Base-by-base conservation (phyloP, 2,797 vertebrate species). In the Euthynnus affinis region DNA sequence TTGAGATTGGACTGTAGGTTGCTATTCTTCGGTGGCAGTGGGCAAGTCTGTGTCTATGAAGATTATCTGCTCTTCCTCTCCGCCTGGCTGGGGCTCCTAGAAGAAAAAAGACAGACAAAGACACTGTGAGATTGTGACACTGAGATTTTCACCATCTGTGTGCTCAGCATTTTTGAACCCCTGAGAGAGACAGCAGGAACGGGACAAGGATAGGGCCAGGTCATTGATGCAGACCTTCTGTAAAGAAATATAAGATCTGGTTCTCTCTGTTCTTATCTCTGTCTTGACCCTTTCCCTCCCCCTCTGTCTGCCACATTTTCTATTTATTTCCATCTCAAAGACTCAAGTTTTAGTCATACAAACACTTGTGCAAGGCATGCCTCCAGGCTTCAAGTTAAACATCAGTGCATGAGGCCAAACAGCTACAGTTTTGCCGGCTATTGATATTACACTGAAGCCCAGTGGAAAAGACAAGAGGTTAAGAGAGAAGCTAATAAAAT, bases 21-120 rank as follows among this genome's bases (percentile, higher is more conserved):
- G 67, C 61, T 71, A 15, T 23, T 79, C 65, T 71, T 87, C 74
- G 14, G 71, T 56, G 72, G 80, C 87, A 70, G 85, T 42, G 71
- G 76, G 66, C 29, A 37, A 65, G 81, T 87, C 86, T 85, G 70
- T 76, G 76, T 82, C 53, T 70, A 8, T 84, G 84, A 71, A 83
- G 89, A 88, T 82, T 59, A 76, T 81, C 22, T 46, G 60, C 75
- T n/a, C 55, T 52, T 69, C 74, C 40, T 67, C 84, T 79, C 55
- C 1, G 25, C 40, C 58, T 70, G 74, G 67, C 59, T 61, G 37
- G 22, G 46, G 32, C 42, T 78, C 78, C 91, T 92, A 70, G 51
- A 72, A 70, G 51, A 72, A n/a, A 15, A 61, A 10, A 76, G 58
- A 77, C 65, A 83, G 67, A 87, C 64, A 81, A 73, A 87, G 55